Evolutionary conservation across 2,888 invertebrate genomes (phyloP).

Genomic region (Nephrotoma flavescens): DNA sequence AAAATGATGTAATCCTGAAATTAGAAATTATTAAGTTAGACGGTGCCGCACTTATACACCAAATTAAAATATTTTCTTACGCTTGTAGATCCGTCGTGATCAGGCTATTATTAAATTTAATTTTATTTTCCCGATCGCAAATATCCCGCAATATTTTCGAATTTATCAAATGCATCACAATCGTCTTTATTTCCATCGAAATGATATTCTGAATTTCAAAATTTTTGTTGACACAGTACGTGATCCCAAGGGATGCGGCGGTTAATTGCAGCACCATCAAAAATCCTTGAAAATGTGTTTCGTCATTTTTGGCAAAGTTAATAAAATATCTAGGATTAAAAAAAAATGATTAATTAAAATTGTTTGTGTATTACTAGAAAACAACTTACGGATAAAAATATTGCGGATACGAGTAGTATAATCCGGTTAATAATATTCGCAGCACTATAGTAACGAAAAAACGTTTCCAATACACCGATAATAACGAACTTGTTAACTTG

Average conservation of each 20-base stretch:
- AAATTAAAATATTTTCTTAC: neutral
- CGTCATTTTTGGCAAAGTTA: neutral
- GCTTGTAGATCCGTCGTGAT: neutral
- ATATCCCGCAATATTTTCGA: neutral
- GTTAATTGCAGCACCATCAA: neutral
- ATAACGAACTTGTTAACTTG: neutral
- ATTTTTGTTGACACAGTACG: neutral
- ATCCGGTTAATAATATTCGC: neutral
- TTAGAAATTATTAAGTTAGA: neutral
- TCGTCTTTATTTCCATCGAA: neutral
- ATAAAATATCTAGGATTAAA: neutral
- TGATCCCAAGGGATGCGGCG: neutral
- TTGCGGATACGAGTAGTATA: neutral
- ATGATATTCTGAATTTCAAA: neutral
- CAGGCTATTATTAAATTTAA: neutral
- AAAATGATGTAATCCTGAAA: neutral
- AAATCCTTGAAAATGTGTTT: neutral
- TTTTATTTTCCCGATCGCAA: neutral
- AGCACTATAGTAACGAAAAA: neutral
- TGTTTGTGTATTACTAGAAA: neutral
- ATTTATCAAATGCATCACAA: neutral
- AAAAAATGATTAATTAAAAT: neutral
- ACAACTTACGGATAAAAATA: neutral
- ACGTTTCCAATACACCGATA: neutral
- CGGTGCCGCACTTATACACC: neutral